Conservation (phyloP, 2,113 vertebrate species). For the Perca schrenkii region DNA sequence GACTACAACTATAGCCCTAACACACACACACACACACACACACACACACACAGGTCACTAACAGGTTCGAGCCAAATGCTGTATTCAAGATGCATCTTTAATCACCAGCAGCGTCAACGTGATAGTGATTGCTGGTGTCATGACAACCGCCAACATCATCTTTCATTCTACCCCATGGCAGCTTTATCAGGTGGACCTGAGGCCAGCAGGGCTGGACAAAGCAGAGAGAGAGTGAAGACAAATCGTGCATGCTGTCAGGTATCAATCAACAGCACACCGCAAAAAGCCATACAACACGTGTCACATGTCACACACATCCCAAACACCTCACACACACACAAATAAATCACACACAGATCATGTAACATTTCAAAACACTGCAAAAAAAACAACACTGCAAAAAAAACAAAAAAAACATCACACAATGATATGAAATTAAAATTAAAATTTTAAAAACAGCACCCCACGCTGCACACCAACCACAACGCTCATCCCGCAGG, state of each 20-base stretch:
- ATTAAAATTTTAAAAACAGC: neutral
- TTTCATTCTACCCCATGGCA: constrained; percentile 31
- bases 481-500: constrained; percentile 40
- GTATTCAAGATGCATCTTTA: constrained; percentile 32
- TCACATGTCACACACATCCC: neutral
- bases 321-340: too few relatives aligned
- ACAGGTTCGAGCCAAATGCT: constrained; percentile 41
- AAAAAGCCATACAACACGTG: neutral
- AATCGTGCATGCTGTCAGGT: neutral
- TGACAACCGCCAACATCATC: constrained; percentile 46
- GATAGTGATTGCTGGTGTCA: constrained; percentile 47
- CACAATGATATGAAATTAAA: neutral
- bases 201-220: constrained; percentile 3
- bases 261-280: constrained; percentile 15
- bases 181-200: constrained; percentile 5
- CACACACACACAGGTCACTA: constrained; percentile 41
- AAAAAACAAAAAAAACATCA: neutral
- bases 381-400: too few relatives aligned
- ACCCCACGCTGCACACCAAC: neutral
- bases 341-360: neutral
- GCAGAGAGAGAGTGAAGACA: neutral
- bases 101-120: constrained; percentile 35
- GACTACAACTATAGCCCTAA: constrained; percentile 49
- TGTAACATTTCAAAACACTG: constrained; percentile 2
- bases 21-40: constrained; percentile 37